phyloP scores from a whole-genome alignment of 2,113 vertebrate species.

The Poicephalus gulielmi region DNA sequence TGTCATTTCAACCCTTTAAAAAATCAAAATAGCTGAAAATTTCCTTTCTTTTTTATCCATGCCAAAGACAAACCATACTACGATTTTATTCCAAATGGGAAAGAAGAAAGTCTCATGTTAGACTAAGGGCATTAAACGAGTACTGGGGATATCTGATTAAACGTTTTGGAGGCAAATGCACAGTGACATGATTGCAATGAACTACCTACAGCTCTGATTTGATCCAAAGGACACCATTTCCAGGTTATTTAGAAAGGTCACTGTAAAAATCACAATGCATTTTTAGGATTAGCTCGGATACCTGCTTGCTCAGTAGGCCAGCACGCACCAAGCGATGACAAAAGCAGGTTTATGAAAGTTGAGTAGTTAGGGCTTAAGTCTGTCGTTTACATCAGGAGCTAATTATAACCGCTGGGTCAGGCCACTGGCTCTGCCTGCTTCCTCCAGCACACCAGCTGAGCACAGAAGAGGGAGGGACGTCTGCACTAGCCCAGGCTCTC shows the following conservation, averaged over 20 bases:
- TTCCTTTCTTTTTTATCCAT: not conserved
- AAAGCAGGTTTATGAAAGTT: slow-evolving; percentile 51
- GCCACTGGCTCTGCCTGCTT: not conserved
- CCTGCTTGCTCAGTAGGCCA: not conserved
- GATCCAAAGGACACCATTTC: not conserved
- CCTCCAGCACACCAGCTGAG: not conserved
- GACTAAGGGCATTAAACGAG: not conserved
- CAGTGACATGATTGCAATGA: not conserved
- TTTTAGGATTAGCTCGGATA: slow-evolving; percentile 28
- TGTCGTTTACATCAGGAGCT: not conserved
- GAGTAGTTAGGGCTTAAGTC: slow-evolving; percentile 30
- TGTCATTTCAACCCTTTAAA: not conserved
- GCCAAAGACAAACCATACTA: not conserved
- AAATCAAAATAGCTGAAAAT: not conserved
- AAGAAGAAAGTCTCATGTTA: not conserved
- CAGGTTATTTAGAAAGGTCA: not conserved
- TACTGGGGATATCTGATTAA: not conserved
- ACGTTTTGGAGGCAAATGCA: not conserved
- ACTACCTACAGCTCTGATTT: not conserved
- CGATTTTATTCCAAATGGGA: not conserved
- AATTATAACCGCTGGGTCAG: slow-evolving; percentile 52
- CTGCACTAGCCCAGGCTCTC: not conserved
- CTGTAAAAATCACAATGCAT: not conserved
- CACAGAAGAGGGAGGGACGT: not conserved
- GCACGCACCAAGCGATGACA: not conserved